Evolutionary conservation across 2,888 invertebrate species (phyloP), one percentile per base, ranked within the genome.

Genomic region (Octodonta nipae): DNA sequence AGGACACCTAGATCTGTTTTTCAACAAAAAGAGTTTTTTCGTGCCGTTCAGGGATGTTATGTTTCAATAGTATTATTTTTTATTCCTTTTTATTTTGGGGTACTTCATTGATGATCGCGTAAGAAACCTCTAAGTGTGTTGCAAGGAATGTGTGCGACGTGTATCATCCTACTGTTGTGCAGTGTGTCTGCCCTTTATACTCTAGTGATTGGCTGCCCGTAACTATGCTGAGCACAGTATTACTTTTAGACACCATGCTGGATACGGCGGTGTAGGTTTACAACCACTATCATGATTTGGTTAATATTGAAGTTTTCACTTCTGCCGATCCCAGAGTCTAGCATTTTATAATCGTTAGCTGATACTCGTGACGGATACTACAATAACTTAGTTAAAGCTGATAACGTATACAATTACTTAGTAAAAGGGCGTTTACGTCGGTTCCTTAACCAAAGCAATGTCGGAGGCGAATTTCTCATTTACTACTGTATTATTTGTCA

Each of bases 251-350:
- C 40, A 89, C 93, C 35, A 92, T 91, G 55, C 73, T 98, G 51
- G 91, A 96, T 46, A 83, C 96, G 51, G 91, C 92, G 51, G 95
- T 96, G 96, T 96, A 96, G 33, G 75, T 84, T 47, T 85, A 92
- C 65, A 96, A 95, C 66, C 95, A 95, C 67, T n/a, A 71, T 96
- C 41, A 89, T 88, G 61, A 87, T 96, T 49, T 95, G 93, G 92
- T 95, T 95, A 52, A 93, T 93, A 42, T 71, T 98, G 37, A 71
- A 88, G 45, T 87, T 91, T n/a, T n/a, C n/a, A n/a, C n/a, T n/a
- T n/a, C n/a, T n/a, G n/a, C n/a, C n/a, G n/a, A n/a, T n/a, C n/a
- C n/a, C n/a, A n/a, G n/a, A n/a, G n/a, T n/a, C n/a, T n/a, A n/a
- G n/a, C n/a, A n/a, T n/a, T n/a, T n/a, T n/a, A n/a, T n/a, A n/a